Evolutionary conservation across 2,888 invertebrate species (phyloP), one percentile per base, ranked within the genome.

Genomic region (Stenoptilia bipunctidactyla): DNA sequence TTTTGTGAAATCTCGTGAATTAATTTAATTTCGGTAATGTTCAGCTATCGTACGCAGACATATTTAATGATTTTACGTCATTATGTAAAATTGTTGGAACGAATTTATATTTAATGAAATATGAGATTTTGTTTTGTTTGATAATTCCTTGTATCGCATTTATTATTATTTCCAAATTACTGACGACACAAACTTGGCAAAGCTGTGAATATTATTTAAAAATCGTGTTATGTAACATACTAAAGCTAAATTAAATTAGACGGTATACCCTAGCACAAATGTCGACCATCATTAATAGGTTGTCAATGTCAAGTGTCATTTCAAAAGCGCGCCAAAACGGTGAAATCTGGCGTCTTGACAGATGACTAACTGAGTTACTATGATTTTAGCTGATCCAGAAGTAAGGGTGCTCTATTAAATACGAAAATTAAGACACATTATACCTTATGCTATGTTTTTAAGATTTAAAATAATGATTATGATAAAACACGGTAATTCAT

Each of bases 11-110:
- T 13, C 34, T 30, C n/a, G 2, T 34, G 64, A 68, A 71, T 68
- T 71, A 72, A 77, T 79, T 75, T 71, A 66, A 65, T 66, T 65
- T 60, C 54, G 52, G 46, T 54, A 53, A 49, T 55, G 62, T 56
- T 58, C 46, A 56, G 65, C 67, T 61, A 71, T 79, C 77, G 65
- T 55, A 58, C 58, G 61, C 79, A 76, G 74, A 68, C 61, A 63
- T 66, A 20, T 40, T 58, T 62, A 67, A 66, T 70, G 66, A 62
- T 62, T 57, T 47, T 41, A 45, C 41, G 30, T 40, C 42, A 41
- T 27, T 40, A 35, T 15, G 15, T 30, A 33, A 15, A 42, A 42
- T 40, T 43, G 46, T 41, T 43, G 42, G 42, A 44, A 43, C n/a
- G 43, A 49, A 49, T 47, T 48, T 44, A 36, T 8, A 3, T 13